Evolutionary conservation across 2,888 invertebrate species (phyloP).

Genomic region (Cryptocephalus moraei): DNA sequence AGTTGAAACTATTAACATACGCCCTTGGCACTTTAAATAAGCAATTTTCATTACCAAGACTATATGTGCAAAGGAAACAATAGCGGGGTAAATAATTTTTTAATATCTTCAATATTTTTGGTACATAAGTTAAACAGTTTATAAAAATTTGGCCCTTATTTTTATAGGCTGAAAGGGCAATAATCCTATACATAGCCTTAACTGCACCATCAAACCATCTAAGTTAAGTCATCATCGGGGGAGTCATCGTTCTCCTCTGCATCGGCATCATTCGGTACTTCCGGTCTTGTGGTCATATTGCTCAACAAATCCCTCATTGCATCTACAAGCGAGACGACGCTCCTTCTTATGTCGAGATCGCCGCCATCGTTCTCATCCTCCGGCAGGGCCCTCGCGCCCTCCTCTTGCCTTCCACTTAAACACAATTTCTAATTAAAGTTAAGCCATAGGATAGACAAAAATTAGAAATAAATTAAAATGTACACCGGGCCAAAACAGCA

Average conservation of each 20-base stretch:
- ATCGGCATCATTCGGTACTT: constrained; percentile 44
- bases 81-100: constrained; percentile 4
- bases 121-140: too few species aligned
- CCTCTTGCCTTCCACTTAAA: constrained; percentile 24
- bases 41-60: too few species aligned
- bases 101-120: neutral
- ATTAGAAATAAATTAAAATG: too few species aligned
- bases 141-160: too few species aligned
- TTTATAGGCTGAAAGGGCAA: neutral
- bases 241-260: constrained; percentile 43
- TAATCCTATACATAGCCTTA: constrained; percentile 3
- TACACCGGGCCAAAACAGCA: too few species aligned
- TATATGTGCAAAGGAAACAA: neutral
- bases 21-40: too few species aligned
- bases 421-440: neutral
- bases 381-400: constrained; percentile 33
- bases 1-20: too few species aligned
- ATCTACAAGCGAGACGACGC: constrained; percentile 56
- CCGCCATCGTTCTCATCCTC: constrained; percentile 30
- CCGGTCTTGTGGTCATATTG: constrained; percentile 46
- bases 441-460: too few species aligned
- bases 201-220: constrained; percentile 5
- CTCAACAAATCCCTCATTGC: constrained; percentile 63
- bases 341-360: constrained; percentile 44
- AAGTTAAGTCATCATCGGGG: constrained; percentile 36